Conservation (phyloP, 2,888 invertebrate species). For the Syritta pipiens region DNA sequence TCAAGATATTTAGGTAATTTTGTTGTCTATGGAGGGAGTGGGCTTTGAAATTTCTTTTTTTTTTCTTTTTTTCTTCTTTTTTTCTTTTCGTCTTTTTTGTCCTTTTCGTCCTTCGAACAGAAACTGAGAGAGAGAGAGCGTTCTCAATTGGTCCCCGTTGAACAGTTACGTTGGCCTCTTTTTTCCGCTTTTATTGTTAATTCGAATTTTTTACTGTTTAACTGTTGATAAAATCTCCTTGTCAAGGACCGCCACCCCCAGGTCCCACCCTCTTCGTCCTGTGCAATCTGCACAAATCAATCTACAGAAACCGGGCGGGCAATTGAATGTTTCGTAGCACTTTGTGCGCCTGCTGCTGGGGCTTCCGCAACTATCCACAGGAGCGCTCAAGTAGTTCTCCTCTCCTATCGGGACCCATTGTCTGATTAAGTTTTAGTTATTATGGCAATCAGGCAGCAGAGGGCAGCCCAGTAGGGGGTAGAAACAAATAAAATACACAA, state of each 20-base stretch:
- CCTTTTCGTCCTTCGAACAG: constrained; percentile 23
- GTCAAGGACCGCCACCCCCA: constrained; percentile 6
- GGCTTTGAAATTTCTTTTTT: constrained; percentile 44
- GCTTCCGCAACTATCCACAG: background rate
- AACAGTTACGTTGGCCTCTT: constrained; percentile 52
- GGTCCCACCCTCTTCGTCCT: constrained; percentile 31
- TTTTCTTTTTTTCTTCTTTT: constrained; percentile 1
- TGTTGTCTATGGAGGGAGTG: constrained; percentile 52
- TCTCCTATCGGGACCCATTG: constrained; percentile 51
- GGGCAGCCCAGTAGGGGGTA: constrained; percentile 5
- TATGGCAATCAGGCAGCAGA: constrained; percentile 58
- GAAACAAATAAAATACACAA: constrained; percentile 62
- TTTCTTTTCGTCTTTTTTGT: constrained; percentile 12
- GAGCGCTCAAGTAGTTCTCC: background rate
- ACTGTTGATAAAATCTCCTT: constrained; percentile 54
- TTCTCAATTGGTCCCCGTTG: constrained; percentile 61
- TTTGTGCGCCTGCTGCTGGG: background rate
- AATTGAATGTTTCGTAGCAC: constrained; percentile 55
- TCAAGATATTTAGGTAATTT: constrained; percentile 67
- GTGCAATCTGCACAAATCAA: constrained; percentile 58
- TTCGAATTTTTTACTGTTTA: constrained; percentile 50
- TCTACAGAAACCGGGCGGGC: constrained; percentile 44
- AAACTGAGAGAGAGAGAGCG: constrained; percentile 11
- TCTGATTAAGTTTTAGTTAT: constrained; percentile 67
- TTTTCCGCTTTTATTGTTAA: constrained; percentile 56